Percentiles rank a stretch among this genome's conserved stretches.
These are phyloP conservation scores for Peribatodes rhomboidaria DNA, from an alignment of 2,888 invertebrate genomes.

Conservation along the genomic window DNA sequence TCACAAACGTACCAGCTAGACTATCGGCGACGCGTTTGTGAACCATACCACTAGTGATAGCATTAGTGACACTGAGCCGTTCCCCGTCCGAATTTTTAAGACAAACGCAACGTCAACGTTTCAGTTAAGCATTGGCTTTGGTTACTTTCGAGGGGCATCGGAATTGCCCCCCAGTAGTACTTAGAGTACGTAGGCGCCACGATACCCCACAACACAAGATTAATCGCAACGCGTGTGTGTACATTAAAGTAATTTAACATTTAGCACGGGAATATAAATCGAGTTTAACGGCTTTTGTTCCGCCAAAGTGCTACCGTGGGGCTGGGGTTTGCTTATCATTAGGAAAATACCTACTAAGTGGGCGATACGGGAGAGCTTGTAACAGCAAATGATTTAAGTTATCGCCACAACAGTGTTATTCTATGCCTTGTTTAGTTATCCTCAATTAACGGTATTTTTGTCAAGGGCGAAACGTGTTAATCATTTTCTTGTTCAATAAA, in stretches of 20 bases:
- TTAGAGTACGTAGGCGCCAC: background rate
- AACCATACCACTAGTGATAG: too few species aligned
- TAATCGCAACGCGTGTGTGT: constrained; percentile 74
- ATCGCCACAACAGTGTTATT: constrained; percentile 10
- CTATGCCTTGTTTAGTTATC: constrained; percentile 1
- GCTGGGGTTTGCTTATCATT: constrained; percentile 46
- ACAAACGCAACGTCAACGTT: too few species aligned
- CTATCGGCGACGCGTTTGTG: too few species aligned
- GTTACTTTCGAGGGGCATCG: too few species aligned
- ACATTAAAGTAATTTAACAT: constrained; percentile 80
- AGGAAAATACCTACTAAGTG: constrained; percentile 43
- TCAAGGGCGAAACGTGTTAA: background rate
- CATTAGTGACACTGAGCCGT: too few species aligned
- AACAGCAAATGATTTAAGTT: constrained; percentile 19
- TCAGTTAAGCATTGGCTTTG: too few species aligned
- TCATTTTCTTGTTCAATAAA: background rate
- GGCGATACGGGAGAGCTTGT: constrained; percentile 25
- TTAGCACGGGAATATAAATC: constrained; percentile 80
- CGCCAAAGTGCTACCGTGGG: constrained; percentile 52
- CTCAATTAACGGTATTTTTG: constrained; percentile 11
- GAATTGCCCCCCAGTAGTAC: too few species aligned
- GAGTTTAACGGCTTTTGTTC: constrained; percentile 71
- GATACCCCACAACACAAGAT: constrained; percentile 56
- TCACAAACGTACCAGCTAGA: too few species aligned
- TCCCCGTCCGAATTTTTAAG: too few species aligned